phyloP scores from a whole-genome alignment of 2,797 vertebrate genomes.

The Thaleichthys pacificus region DNA sequence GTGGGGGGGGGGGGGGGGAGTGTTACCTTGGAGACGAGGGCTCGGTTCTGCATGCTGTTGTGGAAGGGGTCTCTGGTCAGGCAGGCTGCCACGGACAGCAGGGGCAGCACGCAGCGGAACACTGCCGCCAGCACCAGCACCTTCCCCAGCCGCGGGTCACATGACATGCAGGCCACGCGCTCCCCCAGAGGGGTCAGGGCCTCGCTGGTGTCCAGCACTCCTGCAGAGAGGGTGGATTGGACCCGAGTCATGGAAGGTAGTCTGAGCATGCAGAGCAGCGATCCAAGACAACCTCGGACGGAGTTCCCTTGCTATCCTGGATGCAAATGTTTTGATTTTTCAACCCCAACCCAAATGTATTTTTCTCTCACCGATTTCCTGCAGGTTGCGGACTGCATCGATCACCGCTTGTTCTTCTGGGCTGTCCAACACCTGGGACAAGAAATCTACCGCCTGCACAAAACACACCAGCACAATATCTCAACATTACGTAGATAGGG shows the following conservation, averaged over 20 bases:
- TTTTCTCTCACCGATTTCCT: constrained; percentile 82
- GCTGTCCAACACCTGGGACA: constrained; percentile 92
- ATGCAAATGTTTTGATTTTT: too few relatives aligned
- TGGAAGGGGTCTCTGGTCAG: constrained; percentile 92
- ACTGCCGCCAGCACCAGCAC: constrained; percentile 86
- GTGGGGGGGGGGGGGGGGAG: neutral
- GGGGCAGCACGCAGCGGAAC: constrained; percentile 88
- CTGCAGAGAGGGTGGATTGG: constrained; percentile 59
- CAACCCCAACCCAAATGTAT: too few relatives aligned
- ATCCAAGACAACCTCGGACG: too few relatives aligned
- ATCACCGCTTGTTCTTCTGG: constrained; percentile 83
- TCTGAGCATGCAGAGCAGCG: too few relatives aligned
- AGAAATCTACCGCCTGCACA: constrained; percentile 88
- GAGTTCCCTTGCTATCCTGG: too few relatives aligned
- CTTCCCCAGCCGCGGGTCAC: constrained; percentile 93
- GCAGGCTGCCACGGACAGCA: constrained; percentile 88
- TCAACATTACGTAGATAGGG: too few relatives aligned
- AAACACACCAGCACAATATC: neutral
- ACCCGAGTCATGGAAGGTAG: too few relatives aligned
- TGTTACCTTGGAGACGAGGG: constrained; percentile 82
- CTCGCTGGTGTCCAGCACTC: constrained; percentile 87
- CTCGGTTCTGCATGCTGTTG: constrained; percentile 90
- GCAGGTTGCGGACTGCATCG: constrained; percentile 85
- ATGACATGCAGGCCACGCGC: constrained; percentile 87
- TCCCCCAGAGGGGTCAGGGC: constrained; percentile 87